Evolutionary conservation across 2,113 vertebrate species (phyloP).

Genomic region (Rousettus leschenaultii): DNA sequence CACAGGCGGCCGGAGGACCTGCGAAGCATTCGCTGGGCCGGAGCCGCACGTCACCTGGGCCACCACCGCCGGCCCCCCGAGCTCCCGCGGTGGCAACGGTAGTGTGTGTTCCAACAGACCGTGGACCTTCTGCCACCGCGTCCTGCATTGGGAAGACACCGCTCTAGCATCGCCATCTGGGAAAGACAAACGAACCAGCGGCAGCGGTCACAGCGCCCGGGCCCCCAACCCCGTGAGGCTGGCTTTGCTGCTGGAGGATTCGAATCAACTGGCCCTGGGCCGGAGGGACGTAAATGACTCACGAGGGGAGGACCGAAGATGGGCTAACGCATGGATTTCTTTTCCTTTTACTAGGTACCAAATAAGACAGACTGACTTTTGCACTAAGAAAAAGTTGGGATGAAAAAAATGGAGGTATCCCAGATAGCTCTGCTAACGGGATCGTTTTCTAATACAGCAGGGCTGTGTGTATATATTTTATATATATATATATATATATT

Average conservation of each 20-base stretch:
- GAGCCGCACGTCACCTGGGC: fast-evolving
- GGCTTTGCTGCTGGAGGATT: background rate
- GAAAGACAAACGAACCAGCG: too few species aligned
- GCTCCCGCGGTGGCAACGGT: too few species aligned
- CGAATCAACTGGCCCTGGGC: background rate
- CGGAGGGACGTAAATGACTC: background rate
- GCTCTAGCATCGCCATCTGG: background rate
- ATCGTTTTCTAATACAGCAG: background rate
- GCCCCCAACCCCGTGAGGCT: background rate
- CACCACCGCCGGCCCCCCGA: fast-evolving
- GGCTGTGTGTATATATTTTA: background rate
- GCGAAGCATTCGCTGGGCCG: fast-evolving
- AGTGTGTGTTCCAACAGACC: background rate
- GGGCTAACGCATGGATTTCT: background rate
- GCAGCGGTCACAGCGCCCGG: fast-evolving
- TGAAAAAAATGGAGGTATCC: background rate
- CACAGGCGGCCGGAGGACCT: fast-evolving
- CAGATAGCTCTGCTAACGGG: background rate
- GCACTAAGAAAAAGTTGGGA: background rate
- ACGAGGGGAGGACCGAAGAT: background rate
- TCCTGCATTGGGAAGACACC: background rate
- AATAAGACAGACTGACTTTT: background rate
- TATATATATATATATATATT: background rate
- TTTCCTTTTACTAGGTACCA: background rate
- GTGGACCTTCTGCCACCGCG: fast-evolving